Conservation (phyloP, 2,113 vertebrate genomes). For the Gasterosteus nipponicus region DNA sequence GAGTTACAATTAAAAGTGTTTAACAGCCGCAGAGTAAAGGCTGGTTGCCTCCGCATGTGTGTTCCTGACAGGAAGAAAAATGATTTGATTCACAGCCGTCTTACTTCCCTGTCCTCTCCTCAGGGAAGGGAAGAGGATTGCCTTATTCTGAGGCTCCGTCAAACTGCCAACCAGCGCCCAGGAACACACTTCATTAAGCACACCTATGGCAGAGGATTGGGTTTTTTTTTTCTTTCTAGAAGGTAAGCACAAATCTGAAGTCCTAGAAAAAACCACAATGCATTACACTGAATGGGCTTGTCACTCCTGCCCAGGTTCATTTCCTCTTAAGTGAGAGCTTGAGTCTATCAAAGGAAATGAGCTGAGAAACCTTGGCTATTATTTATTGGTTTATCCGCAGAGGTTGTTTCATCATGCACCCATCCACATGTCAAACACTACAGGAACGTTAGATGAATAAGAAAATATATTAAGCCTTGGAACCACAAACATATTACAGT, state of each 20-base stretch:
- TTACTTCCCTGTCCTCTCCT: conserved; percentile 49
- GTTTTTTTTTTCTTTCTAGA: conserved; percentile 59
- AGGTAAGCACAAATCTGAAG: conserved; percentile 69
- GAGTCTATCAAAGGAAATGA: conserved; percentile 81
- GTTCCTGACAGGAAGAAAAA: conserved; percentile 64
- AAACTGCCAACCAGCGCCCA: conserved; percentile 68
- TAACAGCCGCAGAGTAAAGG: conserved; percentile 69
- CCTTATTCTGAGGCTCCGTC: conserved; percentile 63
- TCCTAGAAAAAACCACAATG: conserved; percentile 66
- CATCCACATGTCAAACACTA: conserved; percentile 38
- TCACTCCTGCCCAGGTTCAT: conserved; percentile 74
- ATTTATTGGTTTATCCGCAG: conserved; percentile 68
- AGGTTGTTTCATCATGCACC: conserved; percentile 57
- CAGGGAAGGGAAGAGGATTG: conserved; percentile 43
- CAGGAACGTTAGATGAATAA: conserved; percentile 32
- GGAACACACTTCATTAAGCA: conserved; percentile 79
- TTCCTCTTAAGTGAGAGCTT: conserved; percentile 70
- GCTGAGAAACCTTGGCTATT: conserved; percentile 68
- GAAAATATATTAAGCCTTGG: conserved; percentile 39
- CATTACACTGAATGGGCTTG: conserved; percentile 74
- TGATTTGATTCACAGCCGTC: conserved; percentile 48
- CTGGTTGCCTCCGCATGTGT: conserved; percentile 54
- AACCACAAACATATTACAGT: conserved; percentile 30
- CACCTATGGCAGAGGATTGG: conserved; percentile 67
- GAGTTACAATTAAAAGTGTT: conserved; percentile 60